These are phyloP conservation scores for Chlamydotis undulata DNA, from an alignment of 2,113 vertebrate genomes.

Conservation along the genomic window DNA sequence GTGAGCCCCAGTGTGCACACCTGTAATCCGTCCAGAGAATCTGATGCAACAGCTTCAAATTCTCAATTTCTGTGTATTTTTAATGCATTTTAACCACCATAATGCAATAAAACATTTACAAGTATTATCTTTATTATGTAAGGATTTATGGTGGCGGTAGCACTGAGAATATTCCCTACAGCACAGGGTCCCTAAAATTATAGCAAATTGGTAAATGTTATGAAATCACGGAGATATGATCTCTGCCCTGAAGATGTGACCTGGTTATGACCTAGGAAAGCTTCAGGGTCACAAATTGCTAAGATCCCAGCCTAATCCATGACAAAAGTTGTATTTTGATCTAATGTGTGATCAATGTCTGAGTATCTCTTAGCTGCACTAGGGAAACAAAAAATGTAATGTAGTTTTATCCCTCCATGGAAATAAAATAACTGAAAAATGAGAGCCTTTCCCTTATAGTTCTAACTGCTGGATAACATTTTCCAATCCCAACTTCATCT, in stretches of 20 bases:
- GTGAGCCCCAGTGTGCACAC: not conserved
- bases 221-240: not conserved
- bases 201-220: not conserved
- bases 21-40: not conserved
- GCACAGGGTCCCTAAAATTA: not conserved
- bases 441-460: not conserved
- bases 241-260: constrained; percentile 7
- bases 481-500: constrained; percentile 39
- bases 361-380: not conserved
- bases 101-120: not conserved
- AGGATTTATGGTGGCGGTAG: not conserved
- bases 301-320: not conserved
- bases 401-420: not conserved
- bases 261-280: not conserved
- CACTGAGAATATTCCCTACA: not conserved
- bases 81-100: not conserved
- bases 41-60: not conserved
- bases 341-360: not conserved
- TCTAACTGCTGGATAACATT: constrained; percentile 40
- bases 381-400: not conserved
- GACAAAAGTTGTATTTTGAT: not conserved
- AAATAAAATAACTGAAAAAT: constrained; percentile 28
- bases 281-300: not conserved
- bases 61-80: not conserved
- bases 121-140: not conserved